Percentiles rank a stretch among this genome's conserved stretches.
Evolutionary conservation across 2,888 invertebrate genomes (phyloP).

Genomic region (Hecatera dysodea): DNA sequence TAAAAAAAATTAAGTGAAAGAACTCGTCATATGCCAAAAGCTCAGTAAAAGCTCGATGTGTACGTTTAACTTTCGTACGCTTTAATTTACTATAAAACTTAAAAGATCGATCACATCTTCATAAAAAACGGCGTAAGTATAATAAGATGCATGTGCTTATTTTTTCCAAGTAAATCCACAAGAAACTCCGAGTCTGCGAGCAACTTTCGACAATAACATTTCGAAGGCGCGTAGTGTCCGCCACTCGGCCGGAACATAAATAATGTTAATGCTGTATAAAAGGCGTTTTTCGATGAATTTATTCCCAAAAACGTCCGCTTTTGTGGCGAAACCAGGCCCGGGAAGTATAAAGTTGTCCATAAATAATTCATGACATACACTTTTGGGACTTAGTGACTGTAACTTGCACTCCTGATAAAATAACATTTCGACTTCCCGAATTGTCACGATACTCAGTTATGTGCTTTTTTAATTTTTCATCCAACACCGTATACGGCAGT

Average conservation of each 20-base stretch:
- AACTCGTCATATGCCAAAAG: background rate
- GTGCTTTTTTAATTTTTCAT: slow-evolving; percentile 40
- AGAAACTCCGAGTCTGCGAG: slow-evolving; percentile 50
- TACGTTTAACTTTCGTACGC: background rate
- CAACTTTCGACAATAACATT: slow-evolving; percentile 68
- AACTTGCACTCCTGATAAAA: slow-evolving; percentile 73
- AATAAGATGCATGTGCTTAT: slow-evolving; percentile 63
- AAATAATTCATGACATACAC: slow-evolving; percentile 82
- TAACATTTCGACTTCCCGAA: slow-evolving; percentile 62
- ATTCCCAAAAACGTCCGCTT: slow-evolving; percentile 84
- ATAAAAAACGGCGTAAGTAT: slow-evolving; percentile 46
- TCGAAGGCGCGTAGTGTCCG: slow-evolving; percentile 65
- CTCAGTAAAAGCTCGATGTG: background rate
- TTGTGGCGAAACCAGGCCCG: slow-evolving; percentile 79
- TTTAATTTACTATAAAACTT: slow-evolving; percentile 31
- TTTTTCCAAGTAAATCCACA: slow-evolving; percentile 53
- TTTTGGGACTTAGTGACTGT: slow-evolving; percentile 78
- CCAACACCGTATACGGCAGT: slow-evolving; percentile 42
- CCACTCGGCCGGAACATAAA: slow-evolving; percentile 77
- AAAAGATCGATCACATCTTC: slow-evolving; percentile 37
- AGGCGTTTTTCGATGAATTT: slow-evolving; percentile 88
- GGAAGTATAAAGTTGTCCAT: slow-evolving; percentile 88
- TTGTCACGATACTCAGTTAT: slow-evolving; percentile 42
- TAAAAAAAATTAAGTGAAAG: background rate
- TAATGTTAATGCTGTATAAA: slow-evolving; percentile 87